Evolutionary conservation across 2,113 vertebrate genomes (phyloP), one percentile per base, ranked within the genome.

Genomic region (Phylloscopus trochiloides): DNA sequence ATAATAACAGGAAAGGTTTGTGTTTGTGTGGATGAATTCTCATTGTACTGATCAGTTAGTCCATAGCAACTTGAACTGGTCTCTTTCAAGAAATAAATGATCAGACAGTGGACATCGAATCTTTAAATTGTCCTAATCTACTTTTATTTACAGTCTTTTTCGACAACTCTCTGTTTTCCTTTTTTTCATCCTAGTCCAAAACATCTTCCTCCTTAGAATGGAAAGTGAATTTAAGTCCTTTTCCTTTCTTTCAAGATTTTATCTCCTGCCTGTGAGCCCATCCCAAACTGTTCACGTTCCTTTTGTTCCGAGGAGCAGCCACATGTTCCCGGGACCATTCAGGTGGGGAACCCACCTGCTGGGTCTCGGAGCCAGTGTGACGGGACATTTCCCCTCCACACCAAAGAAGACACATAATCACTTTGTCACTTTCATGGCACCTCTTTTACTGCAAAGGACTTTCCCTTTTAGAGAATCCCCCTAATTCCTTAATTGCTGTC

Each of bases 341-440:
- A 93, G 92, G 90, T 96, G 67, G 48, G 34, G 52, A 82, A 82
- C 95, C 94, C 94, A 68, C 94, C 94, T 95, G 89, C 94, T 97
- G 94, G 82, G 90, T 25, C 57, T 31, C 63, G 96, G 95, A 96
- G 95, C 90, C 95, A 79, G 79, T 28, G 78, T 79, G 96, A 51
- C 88, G 92, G 81, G 87, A 65, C 90, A 66, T 51, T 96, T 86
- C 89, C 91, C 91, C 95, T 93, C 79, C 83, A 92, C 85, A 96
- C 95, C 90, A 96, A 94, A 93, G 95, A 86, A 62, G 58, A 28
- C 88, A 72, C 59, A 85, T 87, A 97, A 97, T 96, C 92, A 92
- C 90, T 97, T 97, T 97, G 96, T 93, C 92, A 95, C 91, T 96
- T 85, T 42, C 84, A 76, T 85, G 85, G 94, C 91, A 95, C 90